Conservation (phyloP, 2,113 vertebrate species). For the Pogonocichla stellata region DNA sequence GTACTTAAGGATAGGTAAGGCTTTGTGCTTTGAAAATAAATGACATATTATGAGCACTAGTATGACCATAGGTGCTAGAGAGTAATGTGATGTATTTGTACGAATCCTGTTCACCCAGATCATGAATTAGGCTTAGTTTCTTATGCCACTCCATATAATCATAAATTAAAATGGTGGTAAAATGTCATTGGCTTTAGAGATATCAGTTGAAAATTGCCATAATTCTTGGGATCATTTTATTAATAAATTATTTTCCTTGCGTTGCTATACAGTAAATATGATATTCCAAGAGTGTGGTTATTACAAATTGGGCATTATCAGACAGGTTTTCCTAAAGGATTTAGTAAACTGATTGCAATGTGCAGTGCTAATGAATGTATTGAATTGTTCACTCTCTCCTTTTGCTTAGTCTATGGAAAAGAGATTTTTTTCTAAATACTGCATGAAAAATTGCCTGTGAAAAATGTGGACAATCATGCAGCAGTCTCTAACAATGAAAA, state of each 20-base stretch:
- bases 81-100: constrained; percentile 7
- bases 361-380: background rate
- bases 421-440: background rate
- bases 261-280: background rate
- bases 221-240: background rate
- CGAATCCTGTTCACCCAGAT: background rate
- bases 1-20: background rate
- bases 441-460: background rate
- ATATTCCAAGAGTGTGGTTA: background rate
- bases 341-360: background rate
- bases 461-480: background rate
- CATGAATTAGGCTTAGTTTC: constrained; percentile 12
- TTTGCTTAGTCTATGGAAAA: background rate
- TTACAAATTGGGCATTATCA: background rate
- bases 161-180: constrained; percentile 46
- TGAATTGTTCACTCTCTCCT: background rate
- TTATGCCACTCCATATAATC: constrained; percentile 7
- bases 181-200: background rate
- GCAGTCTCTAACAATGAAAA: background rate
- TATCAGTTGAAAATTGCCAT: background rate
- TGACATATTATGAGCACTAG: background rate
- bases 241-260: background rate
- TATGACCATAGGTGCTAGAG: background rate
- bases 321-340: background rate
- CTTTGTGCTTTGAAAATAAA: background rate